Conservation (phyloP, 2,113 vertebrate genomes). For the Probosciger aterrimus region DNA sequence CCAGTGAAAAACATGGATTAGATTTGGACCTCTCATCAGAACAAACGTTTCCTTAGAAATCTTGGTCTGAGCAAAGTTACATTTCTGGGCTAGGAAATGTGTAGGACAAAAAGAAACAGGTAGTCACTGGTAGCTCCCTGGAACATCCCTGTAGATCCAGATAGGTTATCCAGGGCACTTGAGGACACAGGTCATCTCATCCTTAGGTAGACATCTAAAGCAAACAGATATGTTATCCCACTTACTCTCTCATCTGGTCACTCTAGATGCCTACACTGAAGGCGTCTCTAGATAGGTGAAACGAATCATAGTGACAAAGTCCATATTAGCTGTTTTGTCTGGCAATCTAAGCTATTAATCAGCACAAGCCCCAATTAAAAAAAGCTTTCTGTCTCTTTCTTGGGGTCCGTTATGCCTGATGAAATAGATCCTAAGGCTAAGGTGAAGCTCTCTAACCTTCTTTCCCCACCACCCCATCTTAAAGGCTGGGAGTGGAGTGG, state of each 20-base stretch:
- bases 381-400: not conserved
- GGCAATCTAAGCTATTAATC: not conserved
- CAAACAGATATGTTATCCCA: not conserved
- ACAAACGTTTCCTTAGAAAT: not conserved
- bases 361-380: not conserved
- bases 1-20: not conserved
- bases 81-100: not conserved
- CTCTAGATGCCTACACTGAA: not conserved
- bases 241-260: not conserved
- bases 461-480: not conserved
- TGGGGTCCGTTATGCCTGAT: not conserved
- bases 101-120: not conserved
- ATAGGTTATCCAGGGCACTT: too few relatives aligned
- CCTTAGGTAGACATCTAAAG: not conserved
- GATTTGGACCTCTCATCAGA: not conserved
- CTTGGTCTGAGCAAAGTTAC: not conserved
- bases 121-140: not conserved
- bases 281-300: not conserved
- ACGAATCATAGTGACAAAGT: not conserved
- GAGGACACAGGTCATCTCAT: not conserved
- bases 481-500: not conserved
- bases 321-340: not conserved
- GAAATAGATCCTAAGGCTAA: not conserved
- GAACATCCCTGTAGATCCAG: not conserved
- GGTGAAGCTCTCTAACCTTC: not conserved